These are phyloP conservation scores for Plestiodon gilberti DNA, from an alignment of 2,113 vertebrate genomes.

Conservation along the genomic window DNA sequence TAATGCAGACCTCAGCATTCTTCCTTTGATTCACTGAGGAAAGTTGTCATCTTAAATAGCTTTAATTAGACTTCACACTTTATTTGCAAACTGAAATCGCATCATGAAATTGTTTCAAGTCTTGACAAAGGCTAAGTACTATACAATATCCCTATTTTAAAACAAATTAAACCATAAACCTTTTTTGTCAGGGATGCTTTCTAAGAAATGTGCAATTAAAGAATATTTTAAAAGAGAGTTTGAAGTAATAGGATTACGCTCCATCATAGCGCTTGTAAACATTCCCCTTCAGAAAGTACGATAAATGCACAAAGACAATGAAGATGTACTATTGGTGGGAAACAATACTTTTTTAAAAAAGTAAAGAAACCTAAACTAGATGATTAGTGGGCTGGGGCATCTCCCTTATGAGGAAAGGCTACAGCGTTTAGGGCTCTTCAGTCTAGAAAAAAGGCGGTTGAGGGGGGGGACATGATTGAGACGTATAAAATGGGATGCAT, in stretches of 20 bases:
- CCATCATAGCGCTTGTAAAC: conserved; percentile 46
- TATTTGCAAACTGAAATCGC: conserved; percentile 48
- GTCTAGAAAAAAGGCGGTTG: too few relatives aligned
- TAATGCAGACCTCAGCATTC: conserved; percentile 15
- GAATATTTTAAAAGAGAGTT: conserved; percentile 22
- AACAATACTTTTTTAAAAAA: conserved; percentile 36
- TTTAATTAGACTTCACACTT: conserved; percentile 52
- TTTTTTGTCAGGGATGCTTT: conserved; percentile 30
- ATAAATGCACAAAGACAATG: conserved; percentile 47
- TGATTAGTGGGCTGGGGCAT: too few relatives aligned
- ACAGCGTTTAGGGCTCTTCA: too few relatives aligned
- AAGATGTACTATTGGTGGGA: conserved; percentile 17
- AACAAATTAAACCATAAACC: conserved; percentile 58
- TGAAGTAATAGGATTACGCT: conserved; percentile 58
- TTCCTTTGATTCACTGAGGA: conserved; percentile 27
- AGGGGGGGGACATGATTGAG: too few relatives aligned
- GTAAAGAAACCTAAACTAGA: conserved; percentile 40
- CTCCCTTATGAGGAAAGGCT: too few relatives aligned
- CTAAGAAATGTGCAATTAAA: conserved; percentile 35
- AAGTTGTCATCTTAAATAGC: conserved; percentile 47
- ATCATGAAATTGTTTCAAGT: conserved; percentile 49
- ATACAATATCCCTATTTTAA: conserved; percentile 42
- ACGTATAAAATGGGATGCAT: too few relatives aligned
- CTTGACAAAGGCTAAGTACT: conserved; percentile 49
- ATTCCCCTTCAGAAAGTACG: conserved; percentile 47